phyloP scores from a whole-genome alignment of 53 echinoderm and acorn worm genomes.

The Apostichopus leukothele region DNA sequence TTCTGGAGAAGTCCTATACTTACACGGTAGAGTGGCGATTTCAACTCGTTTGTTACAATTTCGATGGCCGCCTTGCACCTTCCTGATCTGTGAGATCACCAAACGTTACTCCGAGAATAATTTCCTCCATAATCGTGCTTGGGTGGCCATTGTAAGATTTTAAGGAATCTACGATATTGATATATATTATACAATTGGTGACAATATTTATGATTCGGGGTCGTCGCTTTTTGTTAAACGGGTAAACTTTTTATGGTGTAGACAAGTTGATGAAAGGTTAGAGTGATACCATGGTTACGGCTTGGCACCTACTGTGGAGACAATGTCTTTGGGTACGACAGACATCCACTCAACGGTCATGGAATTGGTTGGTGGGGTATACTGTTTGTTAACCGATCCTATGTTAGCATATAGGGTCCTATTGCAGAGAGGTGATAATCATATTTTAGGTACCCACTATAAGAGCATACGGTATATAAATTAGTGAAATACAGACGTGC shows the following conservation, averaged over 20 bases:
- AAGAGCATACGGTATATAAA: too few species aligned
- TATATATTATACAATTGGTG: neutral
- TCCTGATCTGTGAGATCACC: too few species aligned
- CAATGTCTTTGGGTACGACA: neutral
- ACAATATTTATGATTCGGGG: neutral
- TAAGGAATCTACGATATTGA: neutral
- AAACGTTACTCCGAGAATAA: too few species aligned
- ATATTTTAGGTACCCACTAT: too few species aligned
- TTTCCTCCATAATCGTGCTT: neutral
- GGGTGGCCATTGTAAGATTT: neutral
- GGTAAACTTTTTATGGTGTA: neutral
- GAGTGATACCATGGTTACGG: neutral
- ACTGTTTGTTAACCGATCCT: too few species aligned
- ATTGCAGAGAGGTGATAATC: too few species aligned
- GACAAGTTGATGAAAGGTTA: neutral
- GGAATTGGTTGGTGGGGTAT: too few species aligned
- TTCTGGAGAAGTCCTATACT: neutral
- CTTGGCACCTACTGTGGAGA: neutral
- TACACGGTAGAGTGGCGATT: slow-evolving; percentile 6
- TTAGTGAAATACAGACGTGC: too few species aligned
- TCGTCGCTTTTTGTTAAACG: neutral
- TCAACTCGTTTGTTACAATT: neutral
- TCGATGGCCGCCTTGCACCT: neutral
- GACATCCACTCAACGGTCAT: too few species aligned
- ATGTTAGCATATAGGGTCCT: too few species aligned